phyloP scores from a whole-genome alignment of 2,797 vertebrate genomes.

The Alca torda region DNA sequence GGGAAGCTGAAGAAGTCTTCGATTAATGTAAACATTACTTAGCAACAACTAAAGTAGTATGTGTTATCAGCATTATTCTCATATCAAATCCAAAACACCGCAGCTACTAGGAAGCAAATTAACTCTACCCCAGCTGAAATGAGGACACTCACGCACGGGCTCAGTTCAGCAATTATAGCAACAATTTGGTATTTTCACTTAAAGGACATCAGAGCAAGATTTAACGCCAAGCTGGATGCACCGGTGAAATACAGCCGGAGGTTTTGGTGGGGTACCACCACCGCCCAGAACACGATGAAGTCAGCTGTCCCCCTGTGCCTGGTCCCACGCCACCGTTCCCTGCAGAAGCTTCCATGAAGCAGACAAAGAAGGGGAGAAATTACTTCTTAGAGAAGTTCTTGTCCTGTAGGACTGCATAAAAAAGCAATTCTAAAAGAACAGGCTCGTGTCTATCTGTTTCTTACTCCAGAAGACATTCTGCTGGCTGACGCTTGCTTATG shows the following conservation, averaged over 20 bases:
- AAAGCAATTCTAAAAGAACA: background rate
- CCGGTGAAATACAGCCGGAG: background rate
- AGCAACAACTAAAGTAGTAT: background rate
- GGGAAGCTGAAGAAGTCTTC: background rate
- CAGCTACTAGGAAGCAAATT: background rate
- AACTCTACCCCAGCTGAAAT: background rate
- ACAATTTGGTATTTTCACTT: background rate
- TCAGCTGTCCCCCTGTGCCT: background rate
- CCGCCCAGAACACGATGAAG: rapidly evolving
- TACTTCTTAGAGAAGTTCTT: background rate
- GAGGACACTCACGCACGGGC: rapidly evolving
- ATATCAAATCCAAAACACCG: background rate
- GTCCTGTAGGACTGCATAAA: background rate
- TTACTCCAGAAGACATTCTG: background rate
- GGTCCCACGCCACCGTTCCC: background rate
- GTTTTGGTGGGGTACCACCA: background rate
- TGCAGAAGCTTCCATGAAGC: background rate
- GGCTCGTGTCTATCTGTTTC: background rate
- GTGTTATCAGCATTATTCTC: background rate
- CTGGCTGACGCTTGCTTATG: rapidly evolving
- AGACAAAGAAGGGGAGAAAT: background rate
- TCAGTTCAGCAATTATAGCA: background rate
- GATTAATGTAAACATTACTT: background rate
- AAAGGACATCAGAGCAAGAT: background rate
- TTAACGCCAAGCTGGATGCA: background rate